A percentile compares a stretch with the other conserved stretches of the same genome.
These are phyloP conservation scores for Dinoponera quadriceps DNA, from an alignment of 1,140 invertebrate species.

Conservation along the genomic window DNA sequence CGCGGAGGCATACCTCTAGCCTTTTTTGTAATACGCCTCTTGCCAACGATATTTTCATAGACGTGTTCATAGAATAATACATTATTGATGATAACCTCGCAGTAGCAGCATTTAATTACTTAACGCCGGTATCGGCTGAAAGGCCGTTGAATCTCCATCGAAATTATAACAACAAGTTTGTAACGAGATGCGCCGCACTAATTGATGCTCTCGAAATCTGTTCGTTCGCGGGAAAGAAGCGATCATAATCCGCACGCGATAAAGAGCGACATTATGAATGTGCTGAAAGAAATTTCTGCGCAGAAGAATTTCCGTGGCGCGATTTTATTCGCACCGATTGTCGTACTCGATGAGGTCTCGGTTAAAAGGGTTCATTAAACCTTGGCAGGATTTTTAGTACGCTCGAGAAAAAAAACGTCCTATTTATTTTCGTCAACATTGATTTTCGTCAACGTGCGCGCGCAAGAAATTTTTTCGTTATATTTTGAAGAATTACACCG, in stretches of 20 bases:
- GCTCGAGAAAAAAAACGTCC: not conserved
- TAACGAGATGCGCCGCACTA: not conserved
- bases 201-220: not conserved
- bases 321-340: slow-evolving; percentile 22
- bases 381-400: slow-evolving; percentile 2
- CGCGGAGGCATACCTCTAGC: slow-evolving; percentile 9
- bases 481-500: slow-evolving; percentile 23
- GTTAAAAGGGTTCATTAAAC: not conserved
- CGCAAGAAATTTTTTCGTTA: slow-evolving; percentile 9
- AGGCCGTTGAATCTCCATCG: not conserved
- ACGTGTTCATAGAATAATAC: not conserved
- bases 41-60: not conserved
- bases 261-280: slow-evolving; percentile 1
- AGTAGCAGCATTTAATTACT: not conserved
- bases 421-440: not conserved
- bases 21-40: not conserved
- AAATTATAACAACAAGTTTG: not conserved
- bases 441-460: not conserved
- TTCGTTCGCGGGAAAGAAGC: not conserved
- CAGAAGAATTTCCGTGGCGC: too few relatives aligned
- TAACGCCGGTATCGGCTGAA: not conserved
- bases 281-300: not conserved
- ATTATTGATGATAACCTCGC: not conserved
- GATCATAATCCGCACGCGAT: not conserved
- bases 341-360: not conserved